Base-by-base conservation (phyloP, 1,140 invertebrate species). In the Drosophila kikkawai region DNA sequence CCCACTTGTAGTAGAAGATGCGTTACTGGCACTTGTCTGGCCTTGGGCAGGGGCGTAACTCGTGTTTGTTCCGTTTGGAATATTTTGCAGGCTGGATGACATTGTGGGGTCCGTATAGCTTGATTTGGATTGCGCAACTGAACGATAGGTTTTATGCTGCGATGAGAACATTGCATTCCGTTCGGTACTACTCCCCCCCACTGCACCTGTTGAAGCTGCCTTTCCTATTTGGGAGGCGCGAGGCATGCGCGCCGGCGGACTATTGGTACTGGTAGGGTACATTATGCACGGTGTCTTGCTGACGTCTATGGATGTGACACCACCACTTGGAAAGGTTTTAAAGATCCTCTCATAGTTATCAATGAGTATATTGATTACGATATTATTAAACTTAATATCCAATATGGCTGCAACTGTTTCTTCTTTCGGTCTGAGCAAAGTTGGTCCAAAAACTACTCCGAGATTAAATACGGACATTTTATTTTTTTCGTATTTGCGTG, bases 371-470 rank as follows among this genome's bases (percentile, higher is more conserved):
- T 99, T 98, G 34, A 99, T 98, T 51, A 99, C 97, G 80, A 99
- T 97, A 94, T 99, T 99, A 93, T 98, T 98, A 94, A 99, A 99
- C 94, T 99, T 99, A 63, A 99, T 98, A 93, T 99, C 98, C 95
- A 99, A 97, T 87, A 99, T 99, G 79, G 98, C 98, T 39, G 98
- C 98, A 55, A 99, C 97, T 4, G 98, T 98, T 94, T 99, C 98
- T 92, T 99, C 97, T 94, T 98, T 97, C 7, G 98, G 97, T 60
- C 98, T 94, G 86, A 99, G 94, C 75, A 99, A 94, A 36, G 98
- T 99, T n/a, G 99, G 99, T 26, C 98, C 98, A 94, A 99, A 99
- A 93, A 99, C 99, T n/a, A 99, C 98, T 3, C 98, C 98, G 63
- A 99, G 93, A 94, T 99, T 99, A 61, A 97, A 97, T 32, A 98